Evolutionary conservation across 2,797 vertebrate genomes (phyloP).

Genomic region (Melanitta fusca): DNA sequence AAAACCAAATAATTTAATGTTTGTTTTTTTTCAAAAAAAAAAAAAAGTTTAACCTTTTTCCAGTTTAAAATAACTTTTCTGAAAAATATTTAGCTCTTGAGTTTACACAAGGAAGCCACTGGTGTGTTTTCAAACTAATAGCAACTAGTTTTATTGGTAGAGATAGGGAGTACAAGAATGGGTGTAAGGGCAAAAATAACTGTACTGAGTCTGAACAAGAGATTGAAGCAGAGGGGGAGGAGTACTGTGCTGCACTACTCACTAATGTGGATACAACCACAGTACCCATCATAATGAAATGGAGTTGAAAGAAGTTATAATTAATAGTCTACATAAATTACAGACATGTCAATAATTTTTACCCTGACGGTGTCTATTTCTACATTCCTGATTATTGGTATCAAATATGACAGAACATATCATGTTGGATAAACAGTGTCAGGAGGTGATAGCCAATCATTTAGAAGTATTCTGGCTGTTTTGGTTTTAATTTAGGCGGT

Average conservation of each 20-base stretch:
- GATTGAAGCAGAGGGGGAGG: too few relatives aligned
- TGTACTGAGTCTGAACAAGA: too few relatives aligned
- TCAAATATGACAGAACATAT: conserved; percentile 1
- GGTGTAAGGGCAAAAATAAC: too few relatives aligned
- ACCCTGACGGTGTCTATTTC: not conserved
- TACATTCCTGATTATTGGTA: not conserved
- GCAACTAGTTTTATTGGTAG: too few relatives aligned
- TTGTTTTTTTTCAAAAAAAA: too few relatives aligned
- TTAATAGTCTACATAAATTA: not conserved
- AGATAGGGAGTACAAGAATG: too few relatives aligned
- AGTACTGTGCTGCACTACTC: not conserved
- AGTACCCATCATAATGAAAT: not conserved
- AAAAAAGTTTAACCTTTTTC: too few relatives aligned
- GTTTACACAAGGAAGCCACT: too few relatives aligned
- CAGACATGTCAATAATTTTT: not conserved
- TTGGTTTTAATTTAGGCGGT: not conserved
- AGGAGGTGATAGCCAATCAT: not conserved
- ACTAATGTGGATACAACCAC: not conserved
- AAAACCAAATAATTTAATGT: too few relatives aligned
- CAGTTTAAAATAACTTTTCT: too few relatives aligned
- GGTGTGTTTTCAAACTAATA: too few relatives aligned
- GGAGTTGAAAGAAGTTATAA: not conserved
- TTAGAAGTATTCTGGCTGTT: not conserved
- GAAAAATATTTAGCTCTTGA: too few relatives aligned
- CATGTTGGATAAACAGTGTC: not conserved